Evolutionary conservation across 1,140 invertebrate genomes (phyloP).

Genomic region (Lepidurus apus): DNA sequence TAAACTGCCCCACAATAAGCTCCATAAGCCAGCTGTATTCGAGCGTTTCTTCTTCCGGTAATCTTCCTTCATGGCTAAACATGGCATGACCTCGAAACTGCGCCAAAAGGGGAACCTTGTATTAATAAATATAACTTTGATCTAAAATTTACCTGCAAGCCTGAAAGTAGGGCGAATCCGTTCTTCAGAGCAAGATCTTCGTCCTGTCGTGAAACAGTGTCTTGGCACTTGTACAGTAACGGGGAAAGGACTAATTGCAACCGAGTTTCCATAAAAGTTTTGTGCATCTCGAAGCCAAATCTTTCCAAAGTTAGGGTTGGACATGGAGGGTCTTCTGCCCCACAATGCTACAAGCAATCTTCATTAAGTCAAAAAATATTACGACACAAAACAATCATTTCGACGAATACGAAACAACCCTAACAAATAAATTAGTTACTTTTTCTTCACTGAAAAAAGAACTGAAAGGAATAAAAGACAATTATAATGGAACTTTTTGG

Average conservation of each 20-base stretch:
- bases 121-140: background rate
- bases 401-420: conserved; percentile 2
- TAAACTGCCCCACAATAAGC: conserved; percentile 53
- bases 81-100: conserved; percentile 89
- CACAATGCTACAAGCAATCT: conserved; percentile 60
- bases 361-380: conserved; percentile 23
- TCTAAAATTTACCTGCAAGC: conserved; percentile 61
- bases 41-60: conserved; percentile 84
- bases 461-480: conserved; percentile 22
- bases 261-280: conserved; percentile 81
- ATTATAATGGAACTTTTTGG: background rate
- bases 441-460: conserved; percentile 17
- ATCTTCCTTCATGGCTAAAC: conserved; percentile 87
- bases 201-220: conserved; percentile 58
- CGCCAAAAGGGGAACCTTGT: background rate
- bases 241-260: conserved; percentile 87
- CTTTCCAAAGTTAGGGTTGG: conserved; percentile 83
- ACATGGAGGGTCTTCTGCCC: conserved; percentile 77
- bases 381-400: conserved; percentile 13
- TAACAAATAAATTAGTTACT: conserved; percentile 22
- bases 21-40: conserved; percentile 89
- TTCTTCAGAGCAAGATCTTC: conserved; percentile 74
- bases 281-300: conserved; percentile 95
- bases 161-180: conserved; percentile 82
- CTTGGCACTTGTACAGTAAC: conserved; percentile 70